Evolutionary conservation across 2,888 invertebrate species (phyloP).

Genomic region (Noctua pronuba): DNA sequence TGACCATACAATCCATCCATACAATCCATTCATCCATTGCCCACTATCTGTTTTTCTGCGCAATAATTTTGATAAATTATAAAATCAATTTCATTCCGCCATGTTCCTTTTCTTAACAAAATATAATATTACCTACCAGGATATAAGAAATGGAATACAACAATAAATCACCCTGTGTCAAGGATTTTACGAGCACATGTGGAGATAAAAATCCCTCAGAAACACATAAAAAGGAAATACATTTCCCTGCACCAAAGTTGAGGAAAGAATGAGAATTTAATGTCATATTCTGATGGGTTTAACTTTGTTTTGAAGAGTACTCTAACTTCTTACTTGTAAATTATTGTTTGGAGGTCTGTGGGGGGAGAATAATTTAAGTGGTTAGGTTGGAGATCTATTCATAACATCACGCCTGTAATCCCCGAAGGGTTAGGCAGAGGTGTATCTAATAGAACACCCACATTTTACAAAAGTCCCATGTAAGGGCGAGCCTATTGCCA

Average conservation of each 20-base stretch:
- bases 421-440: too few relatives aligned
- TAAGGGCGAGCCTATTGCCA: too few relatives aligned
- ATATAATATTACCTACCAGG: conserved; percentile 25
- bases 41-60: background rate
- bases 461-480: too few relatives aligned
- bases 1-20: background rate
- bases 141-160: conserved; percentile 20
- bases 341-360: background rate
- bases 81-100: background rate
- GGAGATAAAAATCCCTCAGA: conserved; percentile 38
- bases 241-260: conserved; percentile 34
- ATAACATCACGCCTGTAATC: too few relatives aligned
- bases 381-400: background rate
- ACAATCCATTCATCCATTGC: background rate
- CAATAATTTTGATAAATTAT: background rate
- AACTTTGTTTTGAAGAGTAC: conserved; percentile 9
- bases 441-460: too few relatives aligned
- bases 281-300: conserved; percentile 21
- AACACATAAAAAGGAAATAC: conserved; percentile 42
- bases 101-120: background rate
- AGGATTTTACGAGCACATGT: conserved; percentile 53
- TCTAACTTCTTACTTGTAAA: background rate
- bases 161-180: conserved; percentile 53
- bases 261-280: conserved; percentile 16
- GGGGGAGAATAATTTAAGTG: background rate